These are phyloP conservation scores for Marmota monax DNA, from an alignment of 2,113 vertebrate genomes.

Conservation along the genomic window DNA sequence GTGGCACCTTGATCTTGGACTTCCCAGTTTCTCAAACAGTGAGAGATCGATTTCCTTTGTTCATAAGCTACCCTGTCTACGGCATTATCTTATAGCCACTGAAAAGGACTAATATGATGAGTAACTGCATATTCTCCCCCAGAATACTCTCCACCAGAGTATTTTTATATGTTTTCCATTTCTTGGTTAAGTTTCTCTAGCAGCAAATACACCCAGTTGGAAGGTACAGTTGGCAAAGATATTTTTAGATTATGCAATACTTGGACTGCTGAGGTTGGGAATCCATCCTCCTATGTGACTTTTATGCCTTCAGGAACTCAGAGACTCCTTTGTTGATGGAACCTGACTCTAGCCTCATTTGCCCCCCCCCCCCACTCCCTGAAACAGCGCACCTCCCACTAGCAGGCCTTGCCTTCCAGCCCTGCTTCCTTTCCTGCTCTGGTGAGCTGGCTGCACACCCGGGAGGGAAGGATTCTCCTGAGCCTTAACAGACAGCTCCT, in stretches of 20 bases:
- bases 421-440: background rate
- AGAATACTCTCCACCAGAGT: background rate
- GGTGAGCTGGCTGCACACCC: background rate
- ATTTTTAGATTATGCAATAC: background rate
- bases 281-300: background rate
- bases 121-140: background rate
- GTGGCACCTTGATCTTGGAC: background rate
- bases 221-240: background rate
- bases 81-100: background rate
- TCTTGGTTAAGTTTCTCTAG: background rate
- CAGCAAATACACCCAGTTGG: background rate
- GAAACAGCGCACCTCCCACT: background rate
- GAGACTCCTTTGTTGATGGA: background rate
- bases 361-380: background rate
- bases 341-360: fast-evolving
- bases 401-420: background rate
- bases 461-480: background rate
- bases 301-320: background rate
- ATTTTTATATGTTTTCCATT: background rate
- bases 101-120: background rate
- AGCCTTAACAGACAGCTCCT: background rate
- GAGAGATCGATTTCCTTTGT: background rate
- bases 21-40: background rate
- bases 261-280: background rate
- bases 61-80: background rate